Base-by-base conservation (phyloP, 2,797 vertebrate species). In the Pygocentrus nattereri region DNA sequence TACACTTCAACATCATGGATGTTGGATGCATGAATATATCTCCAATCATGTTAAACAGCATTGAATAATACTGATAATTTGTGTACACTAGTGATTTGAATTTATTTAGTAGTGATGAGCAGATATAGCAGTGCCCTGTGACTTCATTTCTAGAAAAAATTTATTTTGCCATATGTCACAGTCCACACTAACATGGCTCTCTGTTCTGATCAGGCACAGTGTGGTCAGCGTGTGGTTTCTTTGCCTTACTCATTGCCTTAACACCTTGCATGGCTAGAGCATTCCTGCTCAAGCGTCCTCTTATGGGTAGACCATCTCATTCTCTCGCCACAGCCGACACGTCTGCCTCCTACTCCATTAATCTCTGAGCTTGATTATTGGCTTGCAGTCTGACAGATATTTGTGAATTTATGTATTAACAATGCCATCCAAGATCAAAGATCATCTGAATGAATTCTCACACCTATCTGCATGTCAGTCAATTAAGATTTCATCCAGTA, bases 131-230 rank as follows among this genome's bases (percentile, higher is more conserved):
- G 30, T 25, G n/a, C 85, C 62, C 62, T 77, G 58, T 27, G 18
- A 58, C 31, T 49, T 52, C 15, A 62, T 61, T 59, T 64, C 38
- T 77, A 31, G 79, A 61, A 52, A 58, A n/a, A 41, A 59, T n/a
- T 62, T 47, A 23, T 68, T 31, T 50, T 30, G 13, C 41, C 30
- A n/a, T 31, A 16, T 23, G 34, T 18, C 38, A 69, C 27, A 30
- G 27, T 58, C 83, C 71, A 71, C 41, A 74, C 87, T 91, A 91
- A 91, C 84, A 4, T 71, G 52, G 76, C 80, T 88, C 61, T 90
- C 61, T 87, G 85, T 90, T 89, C 80, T 87, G 72, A 84, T 74
- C 85, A 87, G 89, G 87, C 89, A 78, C 90, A 91, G 89, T 80
- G 85, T 74, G 79, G 56, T 88, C 73, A 71, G 0, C 41, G 70